A percentile compares a stretch with the other conserved stretches of the same genome.
phyloP scores from a whole-genome alignment of 2,113 vertebrate genomes.

The Martes martes region DNA sequence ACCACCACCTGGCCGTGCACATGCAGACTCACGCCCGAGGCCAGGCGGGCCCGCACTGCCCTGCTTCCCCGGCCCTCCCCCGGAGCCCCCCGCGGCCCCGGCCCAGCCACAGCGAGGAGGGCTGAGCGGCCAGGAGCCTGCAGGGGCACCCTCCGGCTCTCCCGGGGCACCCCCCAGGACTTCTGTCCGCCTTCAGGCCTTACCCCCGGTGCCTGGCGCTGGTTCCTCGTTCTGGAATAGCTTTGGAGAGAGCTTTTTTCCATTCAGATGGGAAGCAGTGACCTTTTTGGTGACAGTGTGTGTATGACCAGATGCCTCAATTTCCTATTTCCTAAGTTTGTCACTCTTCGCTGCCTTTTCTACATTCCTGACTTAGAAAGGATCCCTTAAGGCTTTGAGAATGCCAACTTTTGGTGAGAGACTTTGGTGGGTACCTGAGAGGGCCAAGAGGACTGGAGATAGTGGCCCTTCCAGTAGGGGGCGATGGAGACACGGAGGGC shows the following conservation, averaged over 20 bases:
- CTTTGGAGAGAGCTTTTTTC: background rate
- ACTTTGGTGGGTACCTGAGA: background rate
- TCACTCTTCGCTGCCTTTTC: background rate
- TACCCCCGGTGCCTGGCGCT: background rate
- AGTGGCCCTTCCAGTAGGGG: background rate
- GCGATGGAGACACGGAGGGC: fast-evolving
- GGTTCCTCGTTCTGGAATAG: background rate
- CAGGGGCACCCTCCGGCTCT: no score
- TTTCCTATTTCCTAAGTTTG: background rate
- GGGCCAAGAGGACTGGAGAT: background rate
- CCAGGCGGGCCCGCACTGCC: background rate
- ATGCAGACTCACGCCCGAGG: slow-evolving; percentile 92
- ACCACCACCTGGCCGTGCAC: slow-evolving; percentile 93
- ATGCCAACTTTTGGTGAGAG: background rate
- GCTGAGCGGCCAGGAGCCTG: background rate
- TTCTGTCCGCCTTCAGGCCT: background rate
- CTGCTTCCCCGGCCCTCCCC: fast-evolving
- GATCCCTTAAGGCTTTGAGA: background rate
- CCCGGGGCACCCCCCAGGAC: background rate
- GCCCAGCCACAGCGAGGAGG: background rate
- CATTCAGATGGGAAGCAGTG: background rate
- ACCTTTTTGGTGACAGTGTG: background rate
- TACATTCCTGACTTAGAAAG: slow-evolving; percentile 11
- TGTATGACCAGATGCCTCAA: background rate
- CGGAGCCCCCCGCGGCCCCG: background rate